These are phyloP conservation scores for Nasonia longicornis DNA, from an alignment of 1,140 invertebrate genomes.

Conservation along the genomic window DNA sequence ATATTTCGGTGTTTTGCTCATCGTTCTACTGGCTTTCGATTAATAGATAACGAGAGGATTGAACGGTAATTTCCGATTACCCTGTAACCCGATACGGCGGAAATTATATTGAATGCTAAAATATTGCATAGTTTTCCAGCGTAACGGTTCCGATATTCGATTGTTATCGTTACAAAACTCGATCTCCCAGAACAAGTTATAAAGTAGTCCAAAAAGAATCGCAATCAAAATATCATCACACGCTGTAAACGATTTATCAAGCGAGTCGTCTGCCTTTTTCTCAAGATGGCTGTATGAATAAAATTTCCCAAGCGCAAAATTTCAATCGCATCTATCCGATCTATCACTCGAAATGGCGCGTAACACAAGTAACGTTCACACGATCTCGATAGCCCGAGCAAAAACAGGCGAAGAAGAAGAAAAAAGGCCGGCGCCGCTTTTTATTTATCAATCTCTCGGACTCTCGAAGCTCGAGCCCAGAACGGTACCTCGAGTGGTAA, in stretches of 20 bases:
- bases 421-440: neutral
- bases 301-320: no score
- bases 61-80: neutral
- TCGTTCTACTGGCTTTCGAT: neutral
- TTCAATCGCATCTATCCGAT: no score
- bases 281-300: no score
- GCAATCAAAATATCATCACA: no score
- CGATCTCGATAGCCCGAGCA: neutral
- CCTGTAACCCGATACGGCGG: neutral
- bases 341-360: no score
- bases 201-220: no score
- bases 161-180: neutral
- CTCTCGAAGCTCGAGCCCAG: neutral
- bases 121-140: neutral
- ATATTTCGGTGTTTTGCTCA: neutral
- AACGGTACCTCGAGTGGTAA: constrained; percentile 28
- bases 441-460: neutral
- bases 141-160: neutral
- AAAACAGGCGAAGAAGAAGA: neutral
- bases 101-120: neutral
- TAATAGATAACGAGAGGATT: neutral
- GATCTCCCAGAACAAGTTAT: no score
- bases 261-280: no score
- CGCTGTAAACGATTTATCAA: no score
- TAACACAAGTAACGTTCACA: neutral